Percentiles rank a stretch among this genome's conserved stretches.
Evolutionary conservation across 2,113 vertebrate genomes (phyloP).

Genomic region (Oxyruncus cristatus): DNA sequence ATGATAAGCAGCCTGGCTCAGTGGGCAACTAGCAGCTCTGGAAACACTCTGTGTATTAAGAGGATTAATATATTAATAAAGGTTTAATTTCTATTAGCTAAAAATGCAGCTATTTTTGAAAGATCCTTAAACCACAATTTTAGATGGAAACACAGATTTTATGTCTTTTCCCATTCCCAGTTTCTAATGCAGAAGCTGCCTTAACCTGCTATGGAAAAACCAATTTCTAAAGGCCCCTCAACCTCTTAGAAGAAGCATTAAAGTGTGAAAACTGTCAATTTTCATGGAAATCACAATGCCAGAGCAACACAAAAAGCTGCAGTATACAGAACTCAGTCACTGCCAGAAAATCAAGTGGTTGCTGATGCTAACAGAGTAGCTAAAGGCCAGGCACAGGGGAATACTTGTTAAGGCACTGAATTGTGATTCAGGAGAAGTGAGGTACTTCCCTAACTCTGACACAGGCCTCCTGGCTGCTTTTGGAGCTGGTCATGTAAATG

Average conservation of each 20-base stretch:
- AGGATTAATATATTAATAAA: neutral
- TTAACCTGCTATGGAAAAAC: neutral
- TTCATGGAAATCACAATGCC: constrained; percentile 24
- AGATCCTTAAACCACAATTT: neutral
- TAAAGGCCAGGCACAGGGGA: constrained; percentile 19
- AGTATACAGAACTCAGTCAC: neutral
- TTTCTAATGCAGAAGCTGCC: neutral
- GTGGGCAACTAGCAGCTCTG: neutral
- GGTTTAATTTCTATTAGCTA: neutral
- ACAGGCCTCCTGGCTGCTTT: neutral
- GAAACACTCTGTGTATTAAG: neutral
- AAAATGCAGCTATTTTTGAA: neutral
- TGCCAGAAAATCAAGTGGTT: constrained; percentile 51
- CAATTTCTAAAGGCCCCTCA: neutral
- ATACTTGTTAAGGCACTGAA: constrained; percentile 24
- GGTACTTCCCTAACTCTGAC: neutral
- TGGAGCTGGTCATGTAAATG: neutral
- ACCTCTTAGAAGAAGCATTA: neutral
- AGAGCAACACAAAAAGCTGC: constrained; percentile 23
- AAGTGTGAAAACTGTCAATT: constrained; percentile 31
- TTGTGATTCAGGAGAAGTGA: neutral
- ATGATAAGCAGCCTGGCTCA: neutral
- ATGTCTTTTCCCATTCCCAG: neutral
- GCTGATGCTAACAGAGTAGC: constrained; percentile 1
- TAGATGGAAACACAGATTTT: neutral